Percentiles rank a stretch among this genome's conserved stretches.
Conservation (phyloP, 92 coral and sea anemone species). For the Hydrozoanthus gracilis region DNA sequence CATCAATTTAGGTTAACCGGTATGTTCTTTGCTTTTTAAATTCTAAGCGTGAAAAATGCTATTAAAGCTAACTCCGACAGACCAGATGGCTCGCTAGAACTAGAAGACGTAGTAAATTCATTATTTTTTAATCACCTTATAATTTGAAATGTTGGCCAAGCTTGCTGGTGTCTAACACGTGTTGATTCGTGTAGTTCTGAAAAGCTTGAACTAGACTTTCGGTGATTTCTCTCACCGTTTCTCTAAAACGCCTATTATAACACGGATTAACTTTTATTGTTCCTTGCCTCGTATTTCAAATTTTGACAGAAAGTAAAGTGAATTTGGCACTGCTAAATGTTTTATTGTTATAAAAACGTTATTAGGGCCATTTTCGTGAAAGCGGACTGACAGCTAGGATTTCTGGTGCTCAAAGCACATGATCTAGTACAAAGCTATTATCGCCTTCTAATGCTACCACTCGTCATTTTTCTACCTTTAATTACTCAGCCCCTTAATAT, state of each 20-base stretch:
- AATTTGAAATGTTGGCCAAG: background rate
- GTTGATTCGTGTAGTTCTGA: background rate
- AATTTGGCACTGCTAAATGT: background rate
- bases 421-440: slow-evolving; percentile 3
- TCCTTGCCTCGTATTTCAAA: background rate
- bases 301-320: slow-evolving; percentile 11
- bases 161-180: slow-evolving; percentile 5
- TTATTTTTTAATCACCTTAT: background rate
- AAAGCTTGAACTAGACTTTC: background rate
- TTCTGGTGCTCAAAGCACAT: background rate
- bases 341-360: background rate
- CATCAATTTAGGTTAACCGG: too few species aligned
- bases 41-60: too few species aligned
- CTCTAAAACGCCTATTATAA: slow-evolving; percentile 3
- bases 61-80: too few species aligned
- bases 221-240: background rate
- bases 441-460: slow-evolving; percentile 2
- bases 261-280: background rate
- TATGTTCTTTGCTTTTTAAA: too few species aligned
- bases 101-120: background rate
- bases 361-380: slow-evolving; percentile 9
- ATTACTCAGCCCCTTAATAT: slow-evolving; percentile 18
- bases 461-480: background rate
- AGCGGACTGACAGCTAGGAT: slow-evolving; percentile 9
- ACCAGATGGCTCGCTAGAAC: too few species aligned